Evolutionary conservation across 2,888 invertebrate species (phyloP).

Genomic region (Drosophila maculinotata): DNA sequence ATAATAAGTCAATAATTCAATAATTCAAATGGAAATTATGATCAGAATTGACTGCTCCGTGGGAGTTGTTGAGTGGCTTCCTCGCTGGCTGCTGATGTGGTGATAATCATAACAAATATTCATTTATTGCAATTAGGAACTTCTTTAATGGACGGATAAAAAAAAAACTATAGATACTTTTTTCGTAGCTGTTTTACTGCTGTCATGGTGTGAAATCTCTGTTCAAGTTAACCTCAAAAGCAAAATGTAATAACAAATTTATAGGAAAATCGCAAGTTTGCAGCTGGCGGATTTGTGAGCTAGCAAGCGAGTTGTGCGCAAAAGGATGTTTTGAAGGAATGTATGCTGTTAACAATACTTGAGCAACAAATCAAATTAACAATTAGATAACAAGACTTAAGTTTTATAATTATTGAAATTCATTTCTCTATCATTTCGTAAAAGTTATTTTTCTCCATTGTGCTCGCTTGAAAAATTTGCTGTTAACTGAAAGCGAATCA

Average conservation of each 20-base stretch:
- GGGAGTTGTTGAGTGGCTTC: slow-evolving; percentile 42
- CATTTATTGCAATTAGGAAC: slow-evolving; percentile 81
- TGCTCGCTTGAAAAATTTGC: slow-evolving; percentile 23
- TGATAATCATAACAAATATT: slow-evolving; percentile 65
- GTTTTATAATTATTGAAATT: slow-evolving; percentile 31
- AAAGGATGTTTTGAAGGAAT: slow-evolving; percentile 1
- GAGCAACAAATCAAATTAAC: slow-evolving; percentile 67
- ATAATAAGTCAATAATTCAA: slow-evolving; percentile 2
- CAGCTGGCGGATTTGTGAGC: no score
- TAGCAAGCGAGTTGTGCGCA: slow-evolving; percentile 21
- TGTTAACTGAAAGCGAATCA: slow-evolving; percentile 27
- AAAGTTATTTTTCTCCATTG: slow-evolving; percentile 13
- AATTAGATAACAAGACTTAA: slow-evolving; percentile 49
- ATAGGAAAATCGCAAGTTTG: slow-evolving; percentile 14
- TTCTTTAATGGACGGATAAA: slow-evolving; percentile 83
- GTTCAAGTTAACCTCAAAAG: slow-evolving; percentile 3
- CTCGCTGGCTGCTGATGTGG: slow-evolving; percentile 42
- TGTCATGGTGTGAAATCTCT: no score
- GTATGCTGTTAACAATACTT: slow-evolving; percentile 53
- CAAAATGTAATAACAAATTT: neutral
- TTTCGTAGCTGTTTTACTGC: slow-evolving; percentile 8
- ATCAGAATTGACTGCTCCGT: slow-evolving; percentile 58
- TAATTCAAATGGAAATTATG: slow-evolving; percentile 36
- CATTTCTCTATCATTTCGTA: slow-evolving; percentile 22
- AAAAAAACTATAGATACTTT: slow-evolving; percentile 70